Conservation (phyloP, 2,797 vertebrate species). For the Sebastes vulpes region DNA sequence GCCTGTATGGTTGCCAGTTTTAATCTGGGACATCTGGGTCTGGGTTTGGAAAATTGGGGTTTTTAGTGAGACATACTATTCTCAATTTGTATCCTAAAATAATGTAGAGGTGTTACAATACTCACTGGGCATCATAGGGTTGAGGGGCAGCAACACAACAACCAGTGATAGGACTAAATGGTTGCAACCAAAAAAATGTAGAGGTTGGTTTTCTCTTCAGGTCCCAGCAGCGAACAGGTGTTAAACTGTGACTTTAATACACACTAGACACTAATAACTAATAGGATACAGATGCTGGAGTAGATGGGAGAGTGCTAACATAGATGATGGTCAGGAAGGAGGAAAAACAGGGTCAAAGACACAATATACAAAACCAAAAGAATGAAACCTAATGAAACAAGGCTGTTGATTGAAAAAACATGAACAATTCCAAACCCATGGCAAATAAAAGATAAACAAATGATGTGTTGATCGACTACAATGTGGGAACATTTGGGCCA, state of each 20-base stretch:
- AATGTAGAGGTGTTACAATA: neutral
- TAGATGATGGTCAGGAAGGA: neutral
- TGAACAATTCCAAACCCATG: neutral
- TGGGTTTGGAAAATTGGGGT: slow-evolving; percentile 25
- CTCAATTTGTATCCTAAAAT: neutral
- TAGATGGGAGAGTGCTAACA: neutral
- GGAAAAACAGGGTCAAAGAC: neutral
- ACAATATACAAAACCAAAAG: neutral
- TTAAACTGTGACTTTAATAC: neutral
- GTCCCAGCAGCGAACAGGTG: neutral
- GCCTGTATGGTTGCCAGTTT: slow-evolving; percentile 21
- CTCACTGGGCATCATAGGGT: neutral
- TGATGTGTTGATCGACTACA: neutral
- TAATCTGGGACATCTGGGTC: slow-evolving; percentile 28
- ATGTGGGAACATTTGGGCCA: neutral
- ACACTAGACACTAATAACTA: neutral
- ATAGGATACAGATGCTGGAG: neutral
- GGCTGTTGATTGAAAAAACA: neutral
- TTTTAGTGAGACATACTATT: neutral
- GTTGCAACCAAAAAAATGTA: neutral
- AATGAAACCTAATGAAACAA: neutral
- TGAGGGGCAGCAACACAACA: neutral
- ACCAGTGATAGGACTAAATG: neutral
- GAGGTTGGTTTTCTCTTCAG: neutral
- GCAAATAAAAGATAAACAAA: neutral